Evolutionary conservation across 1,140 invertebrate genomes (phyloP), one percentile per base, ranked within the genome.

Genomic region (Conus betulinus): DNA sequence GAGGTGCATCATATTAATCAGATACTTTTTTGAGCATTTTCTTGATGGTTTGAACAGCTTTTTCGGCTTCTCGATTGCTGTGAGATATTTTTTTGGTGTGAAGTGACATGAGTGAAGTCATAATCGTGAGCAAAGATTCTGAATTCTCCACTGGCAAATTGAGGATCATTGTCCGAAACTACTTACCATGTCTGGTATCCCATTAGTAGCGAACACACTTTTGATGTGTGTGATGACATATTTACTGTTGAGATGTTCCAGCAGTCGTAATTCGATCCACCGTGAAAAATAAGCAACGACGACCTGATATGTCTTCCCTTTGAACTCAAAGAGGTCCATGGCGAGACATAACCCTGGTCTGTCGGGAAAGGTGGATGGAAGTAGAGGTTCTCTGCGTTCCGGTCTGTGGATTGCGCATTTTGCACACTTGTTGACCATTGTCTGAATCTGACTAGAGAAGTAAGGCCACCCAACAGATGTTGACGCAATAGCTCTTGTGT

Each of bases 291-390:
- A 91, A 39, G 90, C 89, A 52, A 89, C 85, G 8, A 67, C 85
- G 1, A 90, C 74, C 8, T 88, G 76, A 27, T 85, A 89, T 3
- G 88, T 63, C 4, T 78, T 39, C 23, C 87, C 78, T 25, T 74
- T 60, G 5, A 81, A 76, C 2, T 57, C 84, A 84, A 84, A 90
- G 25, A 89, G 90, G 84, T 94, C 94, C 11, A 91, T 92, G 27
- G 60, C 74, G 15, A 94, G 88, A n/a, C 88, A 86, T 17, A 84
- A 67, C 74, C 87, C 87, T 85, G 90, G 92, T 82, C 94, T 95
- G 92, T 91, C 95, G 20, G 96, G 86, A 90, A 95, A 96, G 57
- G 95, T 90, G 39, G 95, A 93, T 91, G 78, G 67, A 13, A 87
- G 51, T 15, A 90, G 39, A 39, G 17, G 67, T 60, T 86, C 86